Conservation (phyloP, 2,797 vertebrate species). For the Squalus acanthias region DNA sequence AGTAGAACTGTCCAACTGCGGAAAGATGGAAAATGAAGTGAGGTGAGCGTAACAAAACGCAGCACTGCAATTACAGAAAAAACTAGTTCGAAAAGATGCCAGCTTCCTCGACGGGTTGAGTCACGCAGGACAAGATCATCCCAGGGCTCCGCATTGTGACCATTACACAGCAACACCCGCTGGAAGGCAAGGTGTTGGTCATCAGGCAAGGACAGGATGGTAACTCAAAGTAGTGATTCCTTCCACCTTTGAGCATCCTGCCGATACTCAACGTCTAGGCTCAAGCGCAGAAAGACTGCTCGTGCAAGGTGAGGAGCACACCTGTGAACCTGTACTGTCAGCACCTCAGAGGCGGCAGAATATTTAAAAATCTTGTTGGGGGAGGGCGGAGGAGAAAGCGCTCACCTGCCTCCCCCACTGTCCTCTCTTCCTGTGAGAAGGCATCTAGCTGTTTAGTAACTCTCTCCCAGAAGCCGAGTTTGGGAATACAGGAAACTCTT, state of each 20-base stretch:
- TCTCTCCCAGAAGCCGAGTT: neutral
- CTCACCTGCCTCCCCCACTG: neutral
- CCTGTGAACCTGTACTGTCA: neutral
- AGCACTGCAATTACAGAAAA: neutral
- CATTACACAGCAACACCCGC: no score
- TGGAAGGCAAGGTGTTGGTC: no score
- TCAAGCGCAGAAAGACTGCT: neutral
- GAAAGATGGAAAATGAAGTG: neutral
- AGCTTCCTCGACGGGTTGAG: neutral
- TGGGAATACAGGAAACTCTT: no score
- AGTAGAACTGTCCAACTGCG: constrained; percentile 87
- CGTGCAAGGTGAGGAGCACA: neutral
- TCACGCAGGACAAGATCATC: no score
- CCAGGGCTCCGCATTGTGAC: no score
- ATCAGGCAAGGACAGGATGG: neutral
- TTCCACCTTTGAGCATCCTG: neutral
- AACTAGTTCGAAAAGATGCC: neutral
- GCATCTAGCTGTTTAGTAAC: neutral
- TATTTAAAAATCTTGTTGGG: no score
- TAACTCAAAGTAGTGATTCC: neutral
- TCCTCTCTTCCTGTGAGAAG: neutral
- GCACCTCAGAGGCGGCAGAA: neutral
- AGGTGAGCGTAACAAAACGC: neutral
- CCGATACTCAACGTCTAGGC: neutral
- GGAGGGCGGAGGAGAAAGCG: neutral